Base-by-base conservation (phyloP, 2,888 invertebrate genomes). In the Apamea sordens region DNA sequence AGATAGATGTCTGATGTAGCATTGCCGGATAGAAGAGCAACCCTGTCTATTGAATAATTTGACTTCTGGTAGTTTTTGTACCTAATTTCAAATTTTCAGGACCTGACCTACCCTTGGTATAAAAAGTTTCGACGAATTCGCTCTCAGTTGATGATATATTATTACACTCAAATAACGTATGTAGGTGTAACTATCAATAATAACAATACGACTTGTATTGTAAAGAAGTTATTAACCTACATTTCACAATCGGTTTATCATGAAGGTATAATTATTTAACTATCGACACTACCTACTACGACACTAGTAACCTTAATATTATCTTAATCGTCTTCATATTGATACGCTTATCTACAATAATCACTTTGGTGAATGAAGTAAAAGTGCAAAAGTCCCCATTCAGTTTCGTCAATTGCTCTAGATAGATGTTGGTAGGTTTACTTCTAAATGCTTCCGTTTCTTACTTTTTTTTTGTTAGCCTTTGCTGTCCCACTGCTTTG, bases 271-370 rank as follows among this genome's bases (percentile, higher is more conserved):
- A 73, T 79, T 81, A 41, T 65, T 41, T 50, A 24, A 53, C 59
- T 65, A 81, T 64, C 59, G 28, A 72, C 15, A 65, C 18, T 56
- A 41, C 2, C 13, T 11, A 28, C 4, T 21, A 21, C 32, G 64
- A 18, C 18, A 28, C 21, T 50, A n/a, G 21, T 81, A 53, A n/a
- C 32, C 41, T 81, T 36, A 64, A 64, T n/a, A 47, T 71, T 61
- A 61, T 63, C 79, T 53, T 59, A 65, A 67, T 81, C 65, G 41
- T 44, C 21, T 61, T 65, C 21, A 53, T 50, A 11, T 50, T 64
- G 36, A 72, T 64, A 70, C 11, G 8, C 15, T 63, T 70, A 63
- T 53, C 63, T 24, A 28, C 0, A 36, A 15, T 32, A 24, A 56
- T 75, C 15, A 41, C 4, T 24, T 18, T 10, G 11, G 24, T 15